These are phyloP conservation scores for Vicugna pacos DNA, from an alignment of 2,113 vertebrate genomes.

Conservation along the genomic window DNA sequence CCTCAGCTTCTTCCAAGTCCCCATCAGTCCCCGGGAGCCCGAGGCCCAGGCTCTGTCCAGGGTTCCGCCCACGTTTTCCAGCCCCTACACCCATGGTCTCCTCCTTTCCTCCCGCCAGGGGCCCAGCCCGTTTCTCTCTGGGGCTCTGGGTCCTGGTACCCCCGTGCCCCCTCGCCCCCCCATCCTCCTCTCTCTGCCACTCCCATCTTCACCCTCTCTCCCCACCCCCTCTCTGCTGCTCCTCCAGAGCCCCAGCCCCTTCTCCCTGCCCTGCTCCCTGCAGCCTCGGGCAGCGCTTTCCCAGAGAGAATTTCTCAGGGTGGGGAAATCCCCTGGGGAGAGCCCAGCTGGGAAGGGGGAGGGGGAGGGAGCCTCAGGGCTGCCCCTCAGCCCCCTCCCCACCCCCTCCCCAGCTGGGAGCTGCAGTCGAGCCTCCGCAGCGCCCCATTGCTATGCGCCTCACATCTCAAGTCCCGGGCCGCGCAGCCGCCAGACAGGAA, in stretches of 20 bases:
- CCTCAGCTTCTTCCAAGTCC: background rate
- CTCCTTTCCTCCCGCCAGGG: background rate
- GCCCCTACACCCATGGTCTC: too few species aligned
- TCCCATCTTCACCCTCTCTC: background rate
- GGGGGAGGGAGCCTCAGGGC: background rate
- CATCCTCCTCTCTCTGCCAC: background rate
- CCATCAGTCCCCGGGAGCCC: background rate
- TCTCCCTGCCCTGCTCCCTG: background rate
- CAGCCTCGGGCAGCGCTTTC: background rate
- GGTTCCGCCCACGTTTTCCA: background rate
- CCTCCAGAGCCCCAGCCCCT: background rate
- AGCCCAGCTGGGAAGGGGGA: slow-evolving; percentile 25
- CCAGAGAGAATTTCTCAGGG: background rate
- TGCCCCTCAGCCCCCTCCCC: slow-evolving; percentile 49
- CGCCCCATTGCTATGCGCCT: slow-evolving; percentile 80
- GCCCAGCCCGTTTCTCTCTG: background rate
- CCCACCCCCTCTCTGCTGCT: background rate
- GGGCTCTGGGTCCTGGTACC: background rate
- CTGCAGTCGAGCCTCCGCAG: slow-evolving; percentile 73
- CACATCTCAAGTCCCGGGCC: slow-evolving; percentile 76
- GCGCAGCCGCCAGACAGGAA: slow-evolving; percentile 78
- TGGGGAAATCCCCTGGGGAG: slow-evolving; percentile 67
- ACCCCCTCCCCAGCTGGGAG: slow-evolving; percentile 68
- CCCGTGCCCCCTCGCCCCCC: background rate
- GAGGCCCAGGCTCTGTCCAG: background rate